Base-by-base conservation (phyloP, 2,888 invertebrate genomes). In the Cryptophagus acutangulus region DNA sequence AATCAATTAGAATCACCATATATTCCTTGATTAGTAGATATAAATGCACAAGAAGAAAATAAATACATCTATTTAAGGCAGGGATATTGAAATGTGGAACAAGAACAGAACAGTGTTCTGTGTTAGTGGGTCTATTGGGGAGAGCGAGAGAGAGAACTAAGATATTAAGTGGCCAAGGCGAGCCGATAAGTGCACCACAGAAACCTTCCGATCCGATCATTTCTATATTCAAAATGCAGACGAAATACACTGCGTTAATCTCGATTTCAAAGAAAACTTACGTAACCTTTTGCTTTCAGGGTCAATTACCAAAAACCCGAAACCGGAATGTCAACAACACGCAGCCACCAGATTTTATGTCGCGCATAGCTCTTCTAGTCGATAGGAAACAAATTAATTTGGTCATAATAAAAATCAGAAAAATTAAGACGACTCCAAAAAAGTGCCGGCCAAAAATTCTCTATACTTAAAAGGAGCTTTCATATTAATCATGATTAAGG, bases 81-180 rank as follows among this genome's bases (percentile, higher is more conserved):
- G 39, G 47, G 43, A n/a, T n/a, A n/a, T n/a, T 40, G 38, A 47
- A 51, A 51, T 49, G 47, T 49, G 41, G 51, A 51, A 51, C 48
- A 36, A 42, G 43, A 45, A 41, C 45, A 40, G 42, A 51, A 35
- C 41, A 36, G 17, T 41, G 38, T 43, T 46, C 41, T 34, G 17
- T 41, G 38, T 43, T 46, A 44, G 38, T 51, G 48, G 51, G 51
- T 51, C 46, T 51, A 41, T 31, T n/a, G n/a, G n/a, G n/a, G n/a
- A n/a, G n/a, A n/a, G n/a, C n/a, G n/a, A n/a, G n/a, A n/a, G n/a
- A n/a, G n/a, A n/a, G n/a, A n/a, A n/a, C n/a, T n/a, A n/a, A n/a
- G n/a, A n/a, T n/a, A 17, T 36, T 47, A 17, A 29, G 26, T 26
- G 45, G 46, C 42, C 46, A 47, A 50, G 43, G 42, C 46, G 45